These are phyloP conservation scores for Malachius bipustulatus DNA, from an alignment of 2,888 invertebrate genomes.

Conservation along the genomic window DNA sequence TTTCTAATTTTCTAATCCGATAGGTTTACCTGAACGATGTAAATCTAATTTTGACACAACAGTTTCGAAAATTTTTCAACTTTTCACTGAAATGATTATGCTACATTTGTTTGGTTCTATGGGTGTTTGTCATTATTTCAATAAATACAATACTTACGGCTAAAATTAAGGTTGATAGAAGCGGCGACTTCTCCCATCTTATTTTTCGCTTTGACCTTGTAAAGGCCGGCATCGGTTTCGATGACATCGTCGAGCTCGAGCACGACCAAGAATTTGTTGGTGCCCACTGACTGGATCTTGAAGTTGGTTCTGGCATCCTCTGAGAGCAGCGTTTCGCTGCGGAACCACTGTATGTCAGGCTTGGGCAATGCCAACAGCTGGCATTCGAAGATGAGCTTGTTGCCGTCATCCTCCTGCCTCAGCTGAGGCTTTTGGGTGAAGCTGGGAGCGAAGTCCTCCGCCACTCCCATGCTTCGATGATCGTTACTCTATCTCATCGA, in stretches of 20 bases:
- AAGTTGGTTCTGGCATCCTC: constrained; percentile 80
- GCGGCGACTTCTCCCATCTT: constrained; percentile 95
- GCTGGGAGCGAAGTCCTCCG: constrained; percentile 94
- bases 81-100: too few relatives aligned
- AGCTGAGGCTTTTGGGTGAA: constrained; percentile 97
- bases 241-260: constrained; percentile 92
- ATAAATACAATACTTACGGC: constrained; percentile 65
- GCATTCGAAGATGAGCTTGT: constrained; percentile 89
- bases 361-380: constrained; percentile 78
- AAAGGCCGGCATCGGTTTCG: constrained; percentile 90
- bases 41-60: background rate
- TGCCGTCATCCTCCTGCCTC: constrained; percentile 92
- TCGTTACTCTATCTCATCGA: constrained; percentile 28
- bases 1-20: too few relatives aligned
- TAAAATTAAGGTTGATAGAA: constrained; percentile 94
- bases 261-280: constrained; percentile 81
- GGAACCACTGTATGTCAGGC: constrained; percentile 86
- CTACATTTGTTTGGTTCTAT: too few relatives aligned
- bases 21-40: too few relatives aligned
- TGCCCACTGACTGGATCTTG: constrained; percentile 74
- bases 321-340: constrained; percentile 72
- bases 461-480: constrained; percentile 71
- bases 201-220: constrained; percentile 94
- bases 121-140: too few relatives aligned
- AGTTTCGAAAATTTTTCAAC: constrained; percentile 1